A percentile compares a stretch with the other conserved stretches of the same genome.
These are phyloP conservation scores for Siniperca chuatsi DNA, from an alignment of 2,113 vertebrate species.

Conservation along the genomic window DNA sequence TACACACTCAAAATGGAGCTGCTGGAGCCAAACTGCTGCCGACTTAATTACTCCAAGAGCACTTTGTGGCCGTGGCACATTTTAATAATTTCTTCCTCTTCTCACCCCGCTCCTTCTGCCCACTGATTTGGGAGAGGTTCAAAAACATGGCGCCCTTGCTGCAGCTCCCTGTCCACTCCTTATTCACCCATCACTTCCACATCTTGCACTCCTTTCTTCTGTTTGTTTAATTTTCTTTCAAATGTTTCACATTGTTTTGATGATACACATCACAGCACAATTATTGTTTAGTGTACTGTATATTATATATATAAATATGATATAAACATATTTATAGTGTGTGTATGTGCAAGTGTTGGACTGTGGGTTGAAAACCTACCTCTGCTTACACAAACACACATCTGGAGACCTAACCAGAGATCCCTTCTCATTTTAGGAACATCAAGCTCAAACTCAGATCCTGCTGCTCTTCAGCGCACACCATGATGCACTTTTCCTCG, in stretches of 20 bases:
- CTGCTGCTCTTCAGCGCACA: slow-evolving; percentile 17
- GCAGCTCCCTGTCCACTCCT: not conserved
- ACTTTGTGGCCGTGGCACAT: slow-evolving; percentile 71
- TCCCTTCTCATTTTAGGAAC: slow-evolving; percentile 35
- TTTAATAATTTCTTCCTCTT: slow-evolving; percentile 71
- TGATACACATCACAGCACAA: not conserved
- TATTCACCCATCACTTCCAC: not conserved
- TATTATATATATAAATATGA: no score
- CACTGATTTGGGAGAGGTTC: slow-evolving; percentile 17
- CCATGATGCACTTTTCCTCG: slow-evolving; percentile 53
- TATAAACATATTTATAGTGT: no score
- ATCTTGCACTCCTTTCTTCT: not conserved
- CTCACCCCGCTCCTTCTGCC: slow-evolving; percentile 43
- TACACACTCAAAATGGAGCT: slow-evolving; percentile 72
- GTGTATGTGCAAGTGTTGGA: no score
- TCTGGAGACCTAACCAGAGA: slow-evolving; percentile 2
- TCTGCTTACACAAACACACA: slow-evolving; percentile 10
- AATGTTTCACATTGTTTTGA: not conserved
- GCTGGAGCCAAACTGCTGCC: slow-evolving; percentile 74
- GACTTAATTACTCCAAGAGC: slow-evolving; percentile 77
- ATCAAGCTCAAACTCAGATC: slow-evolving; percentile 36
- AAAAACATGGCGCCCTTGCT: slow-evolving; percentile 12
- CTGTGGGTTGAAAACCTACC: not conserved
- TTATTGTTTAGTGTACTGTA: no score
- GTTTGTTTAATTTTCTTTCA: not conserved